A percentile compares a stretch with the other conserved stretches of the same genome.
These are phyloP conservation scores for Ia io DNA, from an alignment of 2,113 vertebrate genomes.

Conservation along the genomic window DNA sequence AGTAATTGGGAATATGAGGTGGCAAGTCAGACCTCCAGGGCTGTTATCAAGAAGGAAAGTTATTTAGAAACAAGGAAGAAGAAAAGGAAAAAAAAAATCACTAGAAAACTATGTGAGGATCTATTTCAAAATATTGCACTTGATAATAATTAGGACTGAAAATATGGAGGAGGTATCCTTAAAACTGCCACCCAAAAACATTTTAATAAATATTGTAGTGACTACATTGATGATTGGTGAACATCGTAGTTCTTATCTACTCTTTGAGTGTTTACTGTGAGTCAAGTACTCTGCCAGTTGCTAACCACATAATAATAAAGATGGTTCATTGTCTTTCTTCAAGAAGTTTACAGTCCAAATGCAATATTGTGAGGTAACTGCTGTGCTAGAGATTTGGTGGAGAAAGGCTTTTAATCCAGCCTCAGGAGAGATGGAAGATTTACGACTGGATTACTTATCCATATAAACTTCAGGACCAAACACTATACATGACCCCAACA, in stretches of 20 bases:
- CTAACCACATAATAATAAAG: neutral
- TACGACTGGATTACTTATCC: neutral
- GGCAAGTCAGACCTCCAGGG: neutral
- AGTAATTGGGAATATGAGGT: neutral
- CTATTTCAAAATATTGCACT: conserved; percentile 2
- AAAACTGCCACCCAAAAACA: neutral
- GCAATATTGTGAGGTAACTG: neutral
- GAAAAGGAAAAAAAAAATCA: neutral
- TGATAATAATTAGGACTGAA: neutral
- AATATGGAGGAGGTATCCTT: neutral
- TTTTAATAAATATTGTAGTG: neutral
- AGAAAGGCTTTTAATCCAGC: neutral
- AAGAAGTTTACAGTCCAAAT: neutral
- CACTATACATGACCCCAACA: neutral
- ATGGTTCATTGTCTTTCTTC: neutral
- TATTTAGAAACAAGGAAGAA: neutral
- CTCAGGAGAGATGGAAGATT: neutral
- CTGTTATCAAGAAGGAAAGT: neutral
- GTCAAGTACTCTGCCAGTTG: neutral
- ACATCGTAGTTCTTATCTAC: neutral
- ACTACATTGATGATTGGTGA: neutral
- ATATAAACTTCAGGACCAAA: neutral
- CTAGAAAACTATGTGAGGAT: neutral
- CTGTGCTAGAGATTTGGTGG: neutral
- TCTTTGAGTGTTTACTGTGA: neutral